Evolutionary conservation across 2,888 invertebrate species (phyloP).

Genomic region (Myopa tessellatipennis): DNA sequence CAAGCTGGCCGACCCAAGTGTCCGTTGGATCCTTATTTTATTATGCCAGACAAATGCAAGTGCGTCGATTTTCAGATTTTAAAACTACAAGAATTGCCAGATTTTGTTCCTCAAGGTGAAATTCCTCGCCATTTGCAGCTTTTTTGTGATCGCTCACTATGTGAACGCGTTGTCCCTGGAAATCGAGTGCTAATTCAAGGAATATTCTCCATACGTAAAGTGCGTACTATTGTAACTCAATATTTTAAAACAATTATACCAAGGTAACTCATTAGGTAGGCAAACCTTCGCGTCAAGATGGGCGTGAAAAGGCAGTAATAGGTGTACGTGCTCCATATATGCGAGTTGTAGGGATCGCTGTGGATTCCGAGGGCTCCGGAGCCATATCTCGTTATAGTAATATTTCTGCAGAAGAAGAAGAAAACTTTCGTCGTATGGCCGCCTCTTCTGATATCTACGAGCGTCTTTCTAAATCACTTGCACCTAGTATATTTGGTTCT

Average conservation of each 20-base stretch:
- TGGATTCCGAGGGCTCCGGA: constrained; percentile 84
- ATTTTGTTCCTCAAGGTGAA: constrained; percentile 91
- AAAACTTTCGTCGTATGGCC: constrained; percentile 76
- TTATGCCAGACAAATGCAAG: constrained; percentile 96
- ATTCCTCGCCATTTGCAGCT: constrained; percentile 96
- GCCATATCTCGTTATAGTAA: constrained; percentile 70
- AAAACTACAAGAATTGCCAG: constrained; percentile 97
- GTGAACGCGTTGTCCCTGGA: constrained; percentile 96
- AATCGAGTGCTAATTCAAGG: constrained; percentile 94
- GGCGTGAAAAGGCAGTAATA: constrained; percentile 82
- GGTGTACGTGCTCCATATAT: constrained; percentile 96
- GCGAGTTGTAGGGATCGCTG: constrained; percentile 90
- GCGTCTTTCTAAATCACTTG: constrained; percentile 87
- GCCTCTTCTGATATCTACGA: constrained; percentile 89
- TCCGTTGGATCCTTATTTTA: constrained; percentile 97
- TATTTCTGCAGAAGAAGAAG: constrained; percentile 78
- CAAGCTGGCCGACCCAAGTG: constrained; percentile 93
- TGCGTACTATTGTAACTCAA: neutral
- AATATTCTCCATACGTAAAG: constrained; percentile 95
- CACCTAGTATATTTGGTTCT: constrained; percentile 96
- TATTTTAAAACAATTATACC: neutral
- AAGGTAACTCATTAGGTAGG: constrained; percentile 57
- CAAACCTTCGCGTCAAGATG: constrained; percentile 75
- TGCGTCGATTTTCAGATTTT: constrained; percentile 98
- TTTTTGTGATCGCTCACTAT: constrained; percentile 91